These are phyloP conservation scores for Tanytarsus gracilentus DNA, from an alignment of 2,888 invertebrate genomes.

Conservation along the genomic window DNA sequence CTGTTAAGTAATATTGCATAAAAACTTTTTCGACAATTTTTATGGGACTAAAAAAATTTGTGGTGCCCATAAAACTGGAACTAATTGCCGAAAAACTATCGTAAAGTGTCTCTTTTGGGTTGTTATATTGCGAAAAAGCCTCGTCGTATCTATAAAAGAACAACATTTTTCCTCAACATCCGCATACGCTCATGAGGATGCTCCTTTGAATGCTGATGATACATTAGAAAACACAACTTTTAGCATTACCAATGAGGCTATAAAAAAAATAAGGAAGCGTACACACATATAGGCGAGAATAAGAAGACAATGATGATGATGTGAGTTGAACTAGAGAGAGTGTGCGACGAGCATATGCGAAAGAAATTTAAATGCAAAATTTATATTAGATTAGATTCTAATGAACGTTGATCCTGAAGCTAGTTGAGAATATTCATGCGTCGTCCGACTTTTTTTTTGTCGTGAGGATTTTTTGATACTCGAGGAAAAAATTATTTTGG, in stretches of 20 bases:
- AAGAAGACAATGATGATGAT: background rate
- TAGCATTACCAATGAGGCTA: background rate
- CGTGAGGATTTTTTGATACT: background rate
- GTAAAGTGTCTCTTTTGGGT: constrained; percentile 11
- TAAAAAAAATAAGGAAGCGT: background rate
- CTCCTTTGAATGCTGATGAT: constrained; percentile 1
- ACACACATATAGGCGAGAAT: background rate
- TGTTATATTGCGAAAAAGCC: background rate
- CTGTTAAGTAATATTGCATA: too few relatives aligned
- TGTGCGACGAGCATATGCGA: background rate
- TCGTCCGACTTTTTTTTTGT: background rate
- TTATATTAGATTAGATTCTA: constrained; percentile 22
- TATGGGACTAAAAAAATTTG: too few relatives aligned
- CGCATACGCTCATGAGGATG: background rate
- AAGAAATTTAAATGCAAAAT: constrained; percentile 15
- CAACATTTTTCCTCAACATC: too few relatives aligned
- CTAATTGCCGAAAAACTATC: constrained; percentile 17
- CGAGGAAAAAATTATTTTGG: background rate
- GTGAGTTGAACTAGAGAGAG: background rate
- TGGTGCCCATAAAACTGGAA: constrained; percentile 3
- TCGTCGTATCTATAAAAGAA: too few relatives aligned
- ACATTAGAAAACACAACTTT: constrained; percentile 1
- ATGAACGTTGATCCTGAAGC: constrained; percentile 27
- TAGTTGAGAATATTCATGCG: too few relatives aligned
- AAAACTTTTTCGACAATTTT: too few relatives aligned